A percentile compares a stretch with the other conserved stretches of the same genome.
Evolutionary conservation across 2,797 vertebrate genomes (phyloP).

Genomic region (Myotis pilosus): DNA sequence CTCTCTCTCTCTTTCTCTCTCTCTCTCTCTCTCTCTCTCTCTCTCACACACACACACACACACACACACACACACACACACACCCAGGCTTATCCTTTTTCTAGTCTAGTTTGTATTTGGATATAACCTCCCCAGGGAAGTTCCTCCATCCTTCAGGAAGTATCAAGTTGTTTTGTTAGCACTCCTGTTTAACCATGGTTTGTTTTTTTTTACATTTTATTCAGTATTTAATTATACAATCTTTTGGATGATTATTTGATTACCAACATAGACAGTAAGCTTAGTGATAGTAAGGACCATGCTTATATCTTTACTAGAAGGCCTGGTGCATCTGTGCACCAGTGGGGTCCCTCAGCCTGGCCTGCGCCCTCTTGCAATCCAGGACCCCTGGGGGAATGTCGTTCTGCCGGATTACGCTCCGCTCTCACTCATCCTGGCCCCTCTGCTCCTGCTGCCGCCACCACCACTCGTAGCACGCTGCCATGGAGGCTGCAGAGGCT

Average conservation of each 20-base stretch:
- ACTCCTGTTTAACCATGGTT: not conserved
- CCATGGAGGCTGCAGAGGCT: too few species aligned
- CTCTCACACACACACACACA: too few species aligned
- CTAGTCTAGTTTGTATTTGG: not conserved
- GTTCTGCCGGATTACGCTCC: fast-evolving
- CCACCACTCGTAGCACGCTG: too few species aligned
- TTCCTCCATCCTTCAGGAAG: not conserved
- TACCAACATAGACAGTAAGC: not conserved
- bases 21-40: not conserved
- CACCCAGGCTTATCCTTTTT: not conserved
- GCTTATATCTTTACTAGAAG: not conserved
- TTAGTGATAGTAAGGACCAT: not conserved
- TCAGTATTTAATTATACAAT: not conserved
- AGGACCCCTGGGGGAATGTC: too few species aligned
- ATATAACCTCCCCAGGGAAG: not conserved
- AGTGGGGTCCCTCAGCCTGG: too few species aligned
- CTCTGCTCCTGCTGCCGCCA: too few species aligned
- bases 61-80: too few species aligned
- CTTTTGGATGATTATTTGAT: constrained; percentile 3
- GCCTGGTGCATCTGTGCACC: too few species aligned
- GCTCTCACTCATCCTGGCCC: too few species aligned
- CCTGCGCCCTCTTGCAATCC: too few species aligned
- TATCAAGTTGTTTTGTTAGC: constrained; percentile 23
- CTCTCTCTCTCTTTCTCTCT: not conserved
- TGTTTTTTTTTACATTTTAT: not conserved